A percentile compares a stretch with the other conserved stretches of the same genome.
phyloP scores from a whole-genome alignment of 2,797 vertebrate genomes.

The Lophotriccus pileatus region DNA sequence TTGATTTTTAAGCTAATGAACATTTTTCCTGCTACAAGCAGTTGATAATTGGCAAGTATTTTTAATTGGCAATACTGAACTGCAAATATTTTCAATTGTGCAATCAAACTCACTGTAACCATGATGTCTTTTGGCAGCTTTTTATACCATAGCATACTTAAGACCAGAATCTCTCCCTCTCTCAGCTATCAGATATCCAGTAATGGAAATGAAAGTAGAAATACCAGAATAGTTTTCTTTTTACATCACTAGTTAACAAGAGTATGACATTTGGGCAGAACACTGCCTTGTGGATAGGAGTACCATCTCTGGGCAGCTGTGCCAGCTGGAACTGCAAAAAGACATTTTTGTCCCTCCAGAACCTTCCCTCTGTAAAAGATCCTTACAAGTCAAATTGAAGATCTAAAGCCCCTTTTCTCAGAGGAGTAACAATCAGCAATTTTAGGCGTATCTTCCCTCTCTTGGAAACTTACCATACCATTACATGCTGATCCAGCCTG shows the following conservation, averaged over 20 bases:
- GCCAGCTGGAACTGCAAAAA: not conserved
- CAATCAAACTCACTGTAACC: conserved; percentile 54
- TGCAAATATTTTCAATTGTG: conserved; percentile 68
- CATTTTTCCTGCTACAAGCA: conserved; percentile 15
- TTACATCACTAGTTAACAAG: not conserved
- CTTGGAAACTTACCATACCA: not conserved
- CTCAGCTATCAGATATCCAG: not conserved
- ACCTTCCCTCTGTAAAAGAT: not conserved
- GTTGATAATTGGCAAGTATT: conserved; percentile 62
- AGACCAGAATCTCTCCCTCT: not conserved
- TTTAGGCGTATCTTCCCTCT: not conserved
- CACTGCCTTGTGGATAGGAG: not conserved
- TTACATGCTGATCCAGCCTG: not conserved
- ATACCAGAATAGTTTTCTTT: not conserved
- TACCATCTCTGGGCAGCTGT: not conserved
- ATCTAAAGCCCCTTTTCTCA: not conserved
- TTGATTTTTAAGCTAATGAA: conserved; percentile 42
- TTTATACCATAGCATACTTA: not conserved
- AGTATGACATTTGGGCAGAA: not conserved
- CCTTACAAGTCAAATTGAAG: not conserved
- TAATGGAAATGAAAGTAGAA: not conserved
- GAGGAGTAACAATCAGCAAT: not conserved
- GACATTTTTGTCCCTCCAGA: not conserved
- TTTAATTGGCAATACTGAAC: conserved; percentile 61
- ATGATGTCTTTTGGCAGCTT: conserved; percentile 66